Base-by-base conservation (phyloP, 2,113 vertebrate genomes). In the Anseranas semipalmata region DNA sequence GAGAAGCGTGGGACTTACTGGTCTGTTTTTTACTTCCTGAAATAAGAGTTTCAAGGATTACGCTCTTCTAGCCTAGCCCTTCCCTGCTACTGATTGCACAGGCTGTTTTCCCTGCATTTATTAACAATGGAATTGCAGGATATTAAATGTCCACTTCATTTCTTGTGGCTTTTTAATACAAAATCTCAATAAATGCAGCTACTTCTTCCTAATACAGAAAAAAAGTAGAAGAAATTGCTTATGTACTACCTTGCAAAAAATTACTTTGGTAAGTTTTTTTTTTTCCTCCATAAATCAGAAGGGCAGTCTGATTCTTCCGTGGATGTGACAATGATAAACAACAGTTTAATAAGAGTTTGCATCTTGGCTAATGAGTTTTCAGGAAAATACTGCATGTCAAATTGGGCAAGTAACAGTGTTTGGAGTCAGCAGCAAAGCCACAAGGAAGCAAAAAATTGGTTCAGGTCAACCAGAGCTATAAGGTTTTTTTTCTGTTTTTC, bases 371-470 rank as follows among this genome's bases (percentile, higher is more conserved):
- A 80, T 67, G 67, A 90, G 71, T 74, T 84, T 92, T 96, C 62
- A 93, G 39, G 68, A 74, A 94, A 93, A 90, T 16, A 46, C 5
- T 86, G 63, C 39, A n/a, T 20, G 55, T 86, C 83, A 87, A 86
- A 90, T 87, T 86, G 87, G 58, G 87, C 85, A 80, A 95, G 71
- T 79, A 95, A 83, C 85, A 58, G 41, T 72, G 81, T 77, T 85
- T 94, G 67, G 63, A 95, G 67, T 62, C 67, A 82, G 74, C 77
- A 96, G 55, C 81, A 91, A 95, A 96, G 92, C 91, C 95, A 94
- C 85, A 87, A 79, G 25, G 81, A 94, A 90, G 32, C n/a, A 91
- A 87, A 95, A 95, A 87, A 81, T 30, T 81, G 73, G 45, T 91
- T 94, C 58, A 50, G 50, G 63, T 55, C 32, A 77, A 5, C 15